Conservation (phyloP, 2,113 vertebrate species). For the Myotis brandtii region DNA sequence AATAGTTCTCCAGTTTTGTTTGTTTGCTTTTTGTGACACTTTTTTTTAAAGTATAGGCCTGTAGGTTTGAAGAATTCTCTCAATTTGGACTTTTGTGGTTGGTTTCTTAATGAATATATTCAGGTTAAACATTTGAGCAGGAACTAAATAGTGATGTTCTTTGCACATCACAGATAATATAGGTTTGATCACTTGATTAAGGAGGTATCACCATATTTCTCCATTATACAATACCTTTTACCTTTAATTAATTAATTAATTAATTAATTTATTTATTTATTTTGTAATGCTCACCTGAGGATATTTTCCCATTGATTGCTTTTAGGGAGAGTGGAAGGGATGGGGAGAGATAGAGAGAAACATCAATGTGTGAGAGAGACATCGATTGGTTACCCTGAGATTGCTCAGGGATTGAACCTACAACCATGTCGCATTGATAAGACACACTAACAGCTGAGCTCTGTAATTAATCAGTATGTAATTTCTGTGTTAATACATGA, state of each 20-base stretch:
- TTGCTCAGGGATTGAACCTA: background rate
- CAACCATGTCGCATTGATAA: background rate
- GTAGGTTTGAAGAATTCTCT: background rate
- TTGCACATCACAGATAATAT: background rate
- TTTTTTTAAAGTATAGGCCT: background rate
- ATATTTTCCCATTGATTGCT: too few species aligned
- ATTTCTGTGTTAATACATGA: background rate
- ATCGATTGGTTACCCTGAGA: too few species aligned
- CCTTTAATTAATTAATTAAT: background rate
- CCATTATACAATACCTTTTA: background rate
- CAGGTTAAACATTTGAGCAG: slow-evolving; percentile 19
- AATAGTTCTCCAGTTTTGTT: background rate
- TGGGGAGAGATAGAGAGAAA: background rate
- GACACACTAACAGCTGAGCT: background rate
- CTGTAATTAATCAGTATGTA: background rate
- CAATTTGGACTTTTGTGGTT: background rate
- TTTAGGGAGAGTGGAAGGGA: too few species aligned
- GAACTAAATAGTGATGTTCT: slow-evolving; percentile 6
- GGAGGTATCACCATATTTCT: background rate
- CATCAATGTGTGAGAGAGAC: background rate
- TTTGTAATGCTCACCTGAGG: background rate
- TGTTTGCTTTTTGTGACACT: background rate
- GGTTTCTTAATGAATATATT: background rate
- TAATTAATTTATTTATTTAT: background rate
- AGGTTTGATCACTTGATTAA: slow-evolving; percentile 17